Base-by-base conservation (phyloP, 2,113 vertebrate species). In the Coptodon rendalli region DNA sequence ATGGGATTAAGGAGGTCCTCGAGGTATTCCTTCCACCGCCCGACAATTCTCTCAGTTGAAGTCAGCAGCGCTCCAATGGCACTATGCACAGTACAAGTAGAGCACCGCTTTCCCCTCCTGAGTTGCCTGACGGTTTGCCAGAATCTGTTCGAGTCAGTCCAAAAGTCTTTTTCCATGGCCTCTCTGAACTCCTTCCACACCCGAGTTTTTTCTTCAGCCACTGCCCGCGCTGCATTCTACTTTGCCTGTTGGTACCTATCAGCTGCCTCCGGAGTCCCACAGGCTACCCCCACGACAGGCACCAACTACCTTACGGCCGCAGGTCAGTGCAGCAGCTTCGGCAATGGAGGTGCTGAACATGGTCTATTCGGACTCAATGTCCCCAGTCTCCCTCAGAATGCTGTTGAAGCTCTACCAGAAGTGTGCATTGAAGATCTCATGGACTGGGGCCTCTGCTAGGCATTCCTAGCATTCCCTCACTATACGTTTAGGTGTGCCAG, bases 11-110 rank as follows among this genome's bases (percentile, higher is more conserved):
- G 53, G 53, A 56, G 13, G 22, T 56, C 22, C 53, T 56, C 4
- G 4, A 56, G 11, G 53, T 56, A 56, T 24, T 24, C 53, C 54
- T 56, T 56, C 54, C 54, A 27, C 52, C 1, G 0, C n/a, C n/a
- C 3, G 3, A 54, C 53, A 52, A 54, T 24, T 54, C 24, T 54
- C n/a, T 54, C 53, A 56, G 11, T 56, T 56, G 53, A 56, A 24
- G 50, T 53, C 0, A 0, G 50, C 50, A 53, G 53, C 11, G 0
- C 22, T 56, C 22, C 11, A 27, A 11, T 56, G 53, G 6, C 53
- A 56, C 6, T 56, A 7, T 24, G 22, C 53, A 56, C 6, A 2
- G 11, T 27, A 27, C 53, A 27, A 4, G 52, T 27, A 27, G 53
- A 56, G 53, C 53, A 56, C 53, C 13, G 53, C 53, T 56, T 56